Evolutionary conservation across 1,140 invertebrate species (phyloP), one percentile per base, ranked within the genome.

Genomic region (Leptinotarsa defecta): DNA sequence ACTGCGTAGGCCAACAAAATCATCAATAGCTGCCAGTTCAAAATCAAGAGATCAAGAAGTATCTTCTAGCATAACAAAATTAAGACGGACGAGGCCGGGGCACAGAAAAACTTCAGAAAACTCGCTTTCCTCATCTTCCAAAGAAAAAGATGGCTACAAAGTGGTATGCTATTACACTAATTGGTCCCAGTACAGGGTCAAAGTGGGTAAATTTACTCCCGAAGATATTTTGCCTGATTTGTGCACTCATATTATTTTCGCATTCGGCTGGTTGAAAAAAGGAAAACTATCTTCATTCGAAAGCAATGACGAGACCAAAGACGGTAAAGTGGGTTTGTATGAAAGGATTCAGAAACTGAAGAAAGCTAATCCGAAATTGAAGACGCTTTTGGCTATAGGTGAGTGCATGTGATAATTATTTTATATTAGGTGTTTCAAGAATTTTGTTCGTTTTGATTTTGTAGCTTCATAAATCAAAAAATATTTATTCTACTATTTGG

Each of bases 221-320:
- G 97, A 98, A 88, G 95, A 99, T 85, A 98, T 98, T 76, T 93
- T 96, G 73, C 95, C 96, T 2, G 93, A 96, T 86, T 89, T 99
- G 5, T 99, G 97, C 86, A 98, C 97, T 1, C 97, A 98, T 87
- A 89, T 98, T 80, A 95, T 98, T 80, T 98, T 96, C 86, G 95
- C 97, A 24, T 98, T 99, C 85, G 96, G 95, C 2, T 98, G 96
- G 96, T 88, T 98, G 85, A 98, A 98, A 87, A 97, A 98, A 83
- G 95, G 96, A 77, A 95, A 95, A 82, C 86, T 97, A 49, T 94
- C 94, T 68, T 95, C 95, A 17, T 97, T 96, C 83, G 96, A 98
- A 84, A 92, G 92, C 64, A 96, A 96, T 83, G 96, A 98, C 82
- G 95, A 97, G 83, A 96, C 94, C 1, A 96, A 96, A 83, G 94